Base-by-base conservation (phyloP, 2,797 vertebrate genomes). In the Miichthys miiuy region DNA sequence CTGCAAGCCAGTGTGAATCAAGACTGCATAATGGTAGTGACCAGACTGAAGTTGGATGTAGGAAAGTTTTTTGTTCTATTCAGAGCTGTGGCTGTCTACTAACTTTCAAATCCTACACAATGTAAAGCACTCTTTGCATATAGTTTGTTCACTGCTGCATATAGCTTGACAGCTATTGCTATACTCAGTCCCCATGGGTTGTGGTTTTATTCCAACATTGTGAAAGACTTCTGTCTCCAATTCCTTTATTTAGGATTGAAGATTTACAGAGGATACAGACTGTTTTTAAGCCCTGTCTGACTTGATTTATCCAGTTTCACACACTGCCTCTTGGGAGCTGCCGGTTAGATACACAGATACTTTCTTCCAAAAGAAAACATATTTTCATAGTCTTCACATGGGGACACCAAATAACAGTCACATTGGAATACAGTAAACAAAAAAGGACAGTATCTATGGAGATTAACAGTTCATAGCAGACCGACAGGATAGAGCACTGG, bases 201-300 rank as follows among this genome's bases (percentile, higher is more conserved):
- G 51, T 20, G 61, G 38, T 81, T 68, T 82, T 87, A 60, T 88
- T 87, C 75, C 0, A 14, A 64, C 54, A 71, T 17, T 64, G 56
- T 57, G 10, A 84, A 85, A 83, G 47, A 65, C 52, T 84, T 68
- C 34, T 68, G 54, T 67, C 47, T 80, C 51, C 11, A 52, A 75
- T 87, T 72, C 63, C 83, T 83, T 78, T 80, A 69, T 83, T 81
- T 70, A 72, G 56, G 61, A 52, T 12, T 55, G 68, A 70, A 56
- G 60, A 76, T 80, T 84, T 86, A 38, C 68, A 70, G 57, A 81
- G 57, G 81, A 81, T 82, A 57, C 38, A 20, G 69, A 44, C 46
- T 83, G 34, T 81, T 78, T 88, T 79, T 70, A 67, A 75, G 58
- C 47, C 13, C 68, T 12, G 42, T 23, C 55, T 63, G 56, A 55